These are phyloP conservation scores for Xyrichtys novacula DNA, from an alignment of 2,797 vertebrate species.

Conservation along the genomic window DNA sequence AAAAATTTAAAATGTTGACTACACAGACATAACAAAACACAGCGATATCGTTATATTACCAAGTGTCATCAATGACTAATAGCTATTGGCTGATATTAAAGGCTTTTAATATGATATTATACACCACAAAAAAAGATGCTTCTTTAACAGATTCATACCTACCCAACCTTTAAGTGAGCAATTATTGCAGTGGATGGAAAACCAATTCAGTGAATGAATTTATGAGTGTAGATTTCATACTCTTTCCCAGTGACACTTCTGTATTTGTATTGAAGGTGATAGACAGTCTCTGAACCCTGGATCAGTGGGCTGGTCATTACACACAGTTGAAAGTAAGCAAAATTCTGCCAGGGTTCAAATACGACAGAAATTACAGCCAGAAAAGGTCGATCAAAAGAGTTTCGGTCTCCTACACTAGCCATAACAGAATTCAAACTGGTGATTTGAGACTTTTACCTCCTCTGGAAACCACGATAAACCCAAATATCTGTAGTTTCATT, in stretches of 20 bases:
- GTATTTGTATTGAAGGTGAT: background rate
- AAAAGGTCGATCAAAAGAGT: background rate
- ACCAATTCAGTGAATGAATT: background rate
- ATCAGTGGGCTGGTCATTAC: background rate
- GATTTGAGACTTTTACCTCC: constrained; percentile 1
- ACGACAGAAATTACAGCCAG: background rate
- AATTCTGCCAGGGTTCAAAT: background rate
- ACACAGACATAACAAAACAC: too few species aligned
- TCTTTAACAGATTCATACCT: too few species aligned
- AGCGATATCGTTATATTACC: too few species aligned
- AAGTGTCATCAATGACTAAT: too few species aligned
- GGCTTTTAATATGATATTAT: too few species aligned
- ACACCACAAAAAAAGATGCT: too few species aligned
- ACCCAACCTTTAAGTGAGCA: background rate
- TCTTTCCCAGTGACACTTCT: background rate
- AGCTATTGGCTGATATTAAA: too few species aligned
- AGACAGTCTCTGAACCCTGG: background rate
- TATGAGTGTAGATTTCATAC: background rate
- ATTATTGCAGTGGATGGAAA: background rate
- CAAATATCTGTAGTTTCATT: background rate
- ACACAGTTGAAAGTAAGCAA: background rate
- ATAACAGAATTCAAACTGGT: background rate
- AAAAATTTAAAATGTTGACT: too few species aligned
- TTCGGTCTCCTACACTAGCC: background rate
- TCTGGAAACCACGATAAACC: background rate